Evolutionary conservation across 2,888 invertebrate genomes (phyloP), one percentile per base, ranked within the genome.

Genomic region (Hemaris fuciformis): DNA sequence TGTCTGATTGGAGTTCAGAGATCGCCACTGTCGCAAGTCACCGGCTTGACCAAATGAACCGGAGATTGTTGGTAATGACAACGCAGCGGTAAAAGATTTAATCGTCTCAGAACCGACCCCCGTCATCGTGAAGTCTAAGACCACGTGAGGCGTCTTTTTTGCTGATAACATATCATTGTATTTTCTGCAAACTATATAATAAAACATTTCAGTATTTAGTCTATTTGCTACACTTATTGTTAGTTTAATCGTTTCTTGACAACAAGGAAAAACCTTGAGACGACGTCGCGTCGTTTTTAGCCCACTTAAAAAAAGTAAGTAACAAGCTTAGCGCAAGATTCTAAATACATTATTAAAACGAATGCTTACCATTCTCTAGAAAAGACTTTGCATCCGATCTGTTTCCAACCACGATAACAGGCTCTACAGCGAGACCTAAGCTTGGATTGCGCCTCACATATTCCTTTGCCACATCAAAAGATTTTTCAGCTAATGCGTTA

Each of bases 41-140:
- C 96, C 97, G 45, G 94, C 94, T 82, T 97, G 97, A 0, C 98
- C 98, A 77, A 96, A 98, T 6, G 97, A 97, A 0, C 96, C 96
- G 63, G 96, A 96, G 53, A 98, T 93, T 0, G 98, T 98, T 0
- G 98, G 98, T 68, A 98, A 79, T 0, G 94, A 96, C 62, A 98
- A 83, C 0, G 97, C 96, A 18, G 95, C 94, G 2, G 96, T 95
- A 80, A 98, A 96, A 0, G 97, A 96, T 84, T 97, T 97, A 2
- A 97, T 96, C 0, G 96, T 96, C 88, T 98, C 98, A 0, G 97
- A 97, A 15, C 96, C 95, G 34, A 96, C 93, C 2, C 97, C 97
- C 3, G 95, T 94, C 88, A 95, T 95, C 0, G 98, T 98, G 20
- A 96, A 95, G 84, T 98, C 98, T 67, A 98, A 87, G 5, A 98